Evolutionary conservation across 2,888 invertebrate genomes (phyloP).

Genomic region (Pocota personata): DNA sequence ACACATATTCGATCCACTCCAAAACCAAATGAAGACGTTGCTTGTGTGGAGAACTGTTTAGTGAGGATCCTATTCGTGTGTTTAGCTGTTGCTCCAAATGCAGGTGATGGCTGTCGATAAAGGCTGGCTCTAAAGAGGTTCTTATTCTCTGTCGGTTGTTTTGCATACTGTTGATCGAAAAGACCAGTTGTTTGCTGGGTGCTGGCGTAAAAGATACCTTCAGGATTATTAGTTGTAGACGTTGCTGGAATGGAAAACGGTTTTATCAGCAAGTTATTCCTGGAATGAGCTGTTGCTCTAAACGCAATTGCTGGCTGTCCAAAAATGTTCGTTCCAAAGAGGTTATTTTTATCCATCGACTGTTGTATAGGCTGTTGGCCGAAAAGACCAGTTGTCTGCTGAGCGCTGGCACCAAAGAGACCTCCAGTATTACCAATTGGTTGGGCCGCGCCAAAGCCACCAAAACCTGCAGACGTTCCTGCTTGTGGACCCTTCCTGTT

Average conservation of each 20-base stretch:
- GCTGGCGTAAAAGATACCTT: conserved; percentile 80
- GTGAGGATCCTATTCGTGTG: conserved; percentile 87
- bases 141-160: conserved; percentile 80
- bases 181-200: conserved; percentile 82
- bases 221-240: conserved; percentile 78
- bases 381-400: conserved; percentile 83
- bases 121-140: too few species aligned
- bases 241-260: conserved; percentile 84
- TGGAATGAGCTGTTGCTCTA: conserved; percentile 84
- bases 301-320: conserved; percentile 83
- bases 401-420: conserved; percentile 84
- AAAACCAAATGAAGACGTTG: conserved; percentile 81
- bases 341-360: conserved; percentile 84
- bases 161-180: conserved; percentile 83
- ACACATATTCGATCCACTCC: conserved; percentile 81
- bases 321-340: conserved; percentile 84
- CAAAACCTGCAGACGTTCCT: conserved; percentile 76
- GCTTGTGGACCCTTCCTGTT: conserved; percentile 91
- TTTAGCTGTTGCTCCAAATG: conserved; percentile 84
- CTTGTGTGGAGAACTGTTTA: conserved; percentile 85
- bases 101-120: conserved; percentile 83
- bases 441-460: conserved; percentile 83
- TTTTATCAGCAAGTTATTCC: conserved; percentile 87
- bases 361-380: conserved; percentile 79
- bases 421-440: conserved; percentile 79